A percentile compares a stretch with the other conserved stretches of the same genome.
These are phyloP conservation scores for Synanthedon formicaeformis DNA, from an alignment of 2,888 invertebrate species.

Conservation along the genomic window DNA sequence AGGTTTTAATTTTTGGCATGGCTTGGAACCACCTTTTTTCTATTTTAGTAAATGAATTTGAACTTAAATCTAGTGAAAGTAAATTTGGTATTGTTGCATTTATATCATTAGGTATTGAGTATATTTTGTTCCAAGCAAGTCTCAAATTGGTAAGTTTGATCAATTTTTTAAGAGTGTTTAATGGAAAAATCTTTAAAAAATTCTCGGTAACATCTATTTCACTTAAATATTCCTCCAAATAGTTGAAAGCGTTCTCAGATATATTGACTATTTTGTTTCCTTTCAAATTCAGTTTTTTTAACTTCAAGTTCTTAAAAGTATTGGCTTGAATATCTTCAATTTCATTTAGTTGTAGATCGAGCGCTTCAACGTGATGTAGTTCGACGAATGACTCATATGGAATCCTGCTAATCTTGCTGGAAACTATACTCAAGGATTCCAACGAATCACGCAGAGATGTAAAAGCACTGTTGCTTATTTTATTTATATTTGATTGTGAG, in stretches of 20 bases:
- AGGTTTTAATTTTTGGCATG: constrained; percentile 81
- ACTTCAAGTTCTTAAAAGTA: constrained; percentile 84
- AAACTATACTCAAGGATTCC: constrained; percentile 81
- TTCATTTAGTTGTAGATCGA: constrained; percentile 88
- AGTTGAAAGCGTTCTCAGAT: constrained; percentile 85
- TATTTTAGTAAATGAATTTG: constrained; percentile 84
- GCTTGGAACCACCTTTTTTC: constrained; percentile 82
- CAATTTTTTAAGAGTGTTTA: constrained; percentile 81
- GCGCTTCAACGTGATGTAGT: constrained; percentile 76
- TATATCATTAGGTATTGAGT: constrained; percentile 79
- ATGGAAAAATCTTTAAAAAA: constrained; percentile 84
- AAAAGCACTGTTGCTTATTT: constrained; percentile 78
- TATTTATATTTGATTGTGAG: constrained; percentile 79
- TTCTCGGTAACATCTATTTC: constrained; percentile 91
- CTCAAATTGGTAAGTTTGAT: constrained; percentile 78
- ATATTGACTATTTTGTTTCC: constrained; percentile 85
- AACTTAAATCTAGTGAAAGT: constrained; percentile 84
- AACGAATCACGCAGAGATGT: constrained; percentile 76
- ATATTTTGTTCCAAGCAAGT: constrained; percentile 86
- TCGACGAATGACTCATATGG: constrained; percentile 82
- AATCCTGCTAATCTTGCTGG: constrained; percentile 79
- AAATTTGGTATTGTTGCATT: constrained; percentile 79
- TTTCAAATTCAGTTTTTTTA: constrained; percentile 86
- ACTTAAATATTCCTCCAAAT: constrained; percentile 79
- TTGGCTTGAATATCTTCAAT: constrained; percentile 86